Conservation (phyloP, 2,113 vertebrate genomes). For the Crotalus helleri region DNA sequence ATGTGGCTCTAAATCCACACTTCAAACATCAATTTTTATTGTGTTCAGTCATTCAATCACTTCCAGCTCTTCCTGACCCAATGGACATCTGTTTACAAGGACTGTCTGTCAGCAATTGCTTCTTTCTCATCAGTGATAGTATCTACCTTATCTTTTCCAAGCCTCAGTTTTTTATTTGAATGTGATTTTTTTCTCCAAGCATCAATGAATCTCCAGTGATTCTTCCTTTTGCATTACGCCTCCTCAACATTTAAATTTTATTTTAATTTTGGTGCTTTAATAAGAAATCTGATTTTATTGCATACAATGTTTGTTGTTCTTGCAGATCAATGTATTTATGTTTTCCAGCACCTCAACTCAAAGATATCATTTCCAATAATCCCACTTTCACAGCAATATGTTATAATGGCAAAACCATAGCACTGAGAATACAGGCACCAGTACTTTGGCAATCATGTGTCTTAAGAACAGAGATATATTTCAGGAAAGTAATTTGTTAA, state of each 20-base stretch:
- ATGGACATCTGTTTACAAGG: background rate
- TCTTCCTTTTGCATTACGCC: background rate
- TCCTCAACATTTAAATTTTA: background rate
- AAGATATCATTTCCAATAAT: background rate
- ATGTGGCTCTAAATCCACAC: background rate
- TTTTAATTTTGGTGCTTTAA: background rate
- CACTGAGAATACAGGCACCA: background rate
- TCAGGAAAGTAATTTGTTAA: background rate
- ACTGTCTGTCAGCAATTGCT: background rate
- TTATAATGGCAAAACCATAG: background rate
- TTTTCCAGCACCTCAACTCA: background rate
- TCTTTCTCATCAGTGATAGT: background rate
- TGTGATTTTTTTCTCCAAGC: background rate
- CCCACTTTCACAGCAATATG: background rate
- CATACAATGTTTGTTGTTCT: background rate
- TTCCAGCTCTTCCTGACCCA: background rate
- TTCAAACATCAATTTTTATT: background rate
- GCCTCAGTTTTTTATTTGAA: background rate
- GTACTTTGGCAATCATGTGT: background rate
- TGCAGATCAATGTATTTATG: background rate
- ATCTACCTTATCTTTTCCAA: background rate
- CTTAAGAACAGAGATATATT: background rate
- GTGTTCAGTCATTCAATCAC: background rate
- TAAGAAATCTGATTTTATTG: background rate
- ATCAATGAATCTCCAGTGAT: background rate